These are phyloP conservation scores for Eilema depressum DNA, from an alignment of 2,888 invertebrate species.

Conservation along the genomic window DNA sequence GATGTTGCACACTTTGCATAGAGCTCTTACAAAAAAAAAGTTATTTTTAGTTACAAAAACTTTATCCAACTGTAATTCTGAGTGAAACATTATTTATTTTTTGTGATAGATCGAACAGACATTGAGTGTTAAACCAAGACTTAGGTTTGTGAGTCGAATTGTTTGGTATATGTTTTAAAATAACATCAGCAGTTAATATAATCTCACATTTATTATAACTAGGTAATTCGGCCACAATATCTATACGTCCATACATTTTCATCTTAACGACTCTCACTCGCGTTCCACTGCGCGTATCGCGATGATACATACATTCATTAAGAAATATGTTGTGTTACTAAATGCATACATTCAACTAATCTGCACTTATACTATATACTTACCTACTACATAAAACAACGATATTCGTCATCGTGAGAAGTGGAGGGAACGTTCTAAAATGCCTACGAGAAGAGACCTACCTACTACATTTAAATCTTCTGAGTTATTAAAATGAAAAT, in stretches of 20 bases:
- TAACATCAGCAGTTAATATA: neutral
- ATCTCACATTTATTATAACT: neutral
- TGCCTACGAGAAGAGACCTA: neutral
- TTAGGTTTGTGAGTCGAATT: too few relatives aligned
- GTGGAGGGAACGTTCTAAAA: neutral
- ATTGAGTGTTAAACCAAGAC: too few relatives aligned
- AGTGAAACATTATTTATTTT: too few relatives aligned
- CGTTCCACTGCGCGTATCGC: neutral
- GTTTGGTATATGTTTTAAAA: too few relatives aligned
- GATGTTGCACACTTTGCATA: neutral
- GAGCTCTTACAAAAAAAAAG: neutral
- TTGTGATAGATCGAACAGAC: too few relatives aligned
- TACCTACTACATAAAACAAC: neutral
- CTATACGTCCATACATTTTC: neutral
- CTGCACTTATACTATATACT: too few relatives aligned
- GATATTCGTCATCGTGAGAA: neutral
- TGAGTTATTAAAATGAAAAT: neutral
- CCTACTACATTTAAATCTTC: neutral
- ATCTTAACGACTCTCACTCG: neutral
- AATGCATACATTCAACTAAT: neutral
- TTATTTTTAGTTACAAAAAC: neutral
- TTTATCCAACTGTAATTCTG: too few relatives aligned
- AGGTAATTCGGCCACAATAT: neutral
- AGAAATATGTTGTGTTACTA: too few relatives aligned
- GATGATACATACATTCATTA: neutral